Conservation (phyloP, 2,113 vertebrate species). For the Psittacula cyanocephala region DNA sequence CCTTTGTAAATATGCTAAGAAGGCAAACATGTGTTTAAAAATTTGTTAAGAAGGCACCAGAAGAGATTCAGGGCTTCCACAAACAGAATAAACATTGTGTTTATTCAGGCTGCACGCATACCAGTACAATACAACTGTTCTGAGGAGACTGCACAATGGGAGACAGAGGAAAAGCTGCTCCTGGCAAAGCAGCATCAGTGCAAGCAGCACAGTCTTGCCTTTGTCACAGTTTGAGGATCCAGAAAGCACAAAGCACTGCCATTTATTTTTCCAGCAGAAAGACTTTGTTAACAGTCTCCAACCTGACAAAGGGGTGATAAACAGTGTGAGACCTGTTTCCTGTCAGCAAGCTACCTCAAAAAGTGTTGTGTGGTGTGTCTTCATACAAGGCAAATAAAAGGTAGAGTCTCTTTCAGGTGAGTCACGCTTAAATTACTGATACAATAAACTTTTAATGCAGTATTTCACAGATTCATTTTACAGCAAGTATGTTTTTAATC, state of each 20-base stretch:
- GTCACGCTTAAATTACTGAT: neutral
- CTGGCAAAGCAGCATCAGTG: neutral
- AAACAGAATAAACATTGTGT: neutral
- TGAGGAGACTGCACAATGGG: neutral
- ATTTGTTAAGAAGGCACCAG: neutral
- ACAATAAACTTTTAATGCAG: neutral
- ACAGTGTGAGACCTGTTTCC: rapidly evolving
- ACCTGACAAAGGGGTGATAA: neutral
- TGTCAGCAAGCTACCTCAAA: neutral
- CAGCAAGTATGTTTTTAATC: neutral
- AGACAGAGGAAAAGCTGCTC: neutral
- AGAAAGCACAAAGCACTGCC: neutral
- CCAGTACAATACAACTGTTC: neutral
- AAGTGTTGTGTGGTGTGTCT: neutral
- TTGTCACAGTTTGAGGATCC: neutral
- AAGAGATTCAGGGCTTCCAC: neutral
- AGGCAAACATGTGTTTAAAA: rapidly evolving
- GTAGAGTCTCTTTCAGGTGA: neutral
- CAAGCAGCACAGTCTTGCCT: neutral
- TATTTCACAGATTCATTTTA: neutral
- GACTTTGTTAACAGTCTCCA: neutral
- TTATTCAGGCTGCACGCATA: neutral
- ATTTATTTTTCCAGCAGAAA: neutral
- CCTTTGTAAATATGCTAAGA: neutral
- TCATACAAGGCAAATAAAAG: neutral